phyloP scores from a whole-genome alignment of 2,888 invertebrate genomes.

The Aphidius colemani region DNA sequence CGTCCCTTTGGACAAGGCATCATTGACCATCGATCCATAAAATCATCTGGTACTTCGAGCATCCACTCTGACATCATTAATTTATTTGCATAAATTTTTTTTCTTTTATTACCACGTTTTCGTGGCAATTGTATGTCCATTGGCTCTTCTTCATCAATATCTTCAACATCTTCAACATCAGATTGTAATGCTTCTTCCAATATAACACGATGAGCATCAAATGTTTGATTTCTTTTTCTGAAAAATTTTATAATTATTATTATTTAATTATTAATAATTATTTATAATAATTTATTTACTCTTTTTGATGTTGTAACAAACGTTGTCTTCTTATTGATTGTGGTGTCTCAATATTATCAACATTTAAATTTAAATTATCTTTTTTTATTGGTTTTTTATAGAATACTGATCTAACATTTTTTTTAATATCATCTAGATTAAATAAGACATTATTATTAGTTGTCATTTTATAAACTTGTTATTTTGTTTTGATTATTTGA shows the following conservation, averaged over 20 bases:
- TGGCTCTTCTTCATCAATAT: slow-evolving; percentile 29
- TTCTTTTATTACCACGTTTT: slow-evolving; percentile 24
- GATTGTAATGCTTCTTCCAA: slow-evolving; percentile 49
- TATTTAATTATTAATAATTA: not conserved
- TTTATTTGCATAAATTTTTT: slow-evolving; percentile 58
- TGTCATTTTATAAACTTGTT: not conserved
- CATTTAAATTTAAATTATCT: slow-evolving; percentile 47
- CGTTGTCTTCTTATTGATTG: slow-evolving; percentile 53
- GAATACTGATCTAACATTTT: slow-evolving; percentile 38
- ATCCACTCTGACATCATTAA: slow-evolving; percentile 96
- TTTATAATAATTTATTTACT: slow-evolving; percentile 39
- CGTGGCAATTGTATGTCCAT: slow-evolving; percentile 34
- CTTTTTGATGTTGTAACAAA: slow-evolving; percentile 50
- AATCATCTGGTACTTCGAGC: slow-evolving; percentile 79
- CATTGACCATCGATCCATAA: slow-evolving; percentile 73
- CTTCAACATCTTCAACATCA: slow-evolving; percentile 36
- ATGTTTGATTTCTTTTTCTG: slow-evolving; percentile 48
- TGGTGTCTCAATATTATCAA: slow-evolving; percentile 46
- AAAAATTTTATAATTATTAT: slow-evolving; percentile 18
- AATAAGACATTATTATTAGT: not conserved
- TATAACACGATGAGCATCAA: slow-evolving; percentile 61
- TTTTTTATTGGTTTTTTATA: slow-evolving; percentile 55
- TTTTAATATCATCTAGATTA: slow-evolving; percentile 4
- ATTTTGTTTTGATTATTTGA: too few species aligned
- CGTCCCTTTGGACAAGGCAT: slow-evolving; percentile 84